phyloP scores from a whole-genome alignment of 2,797 vertebrate species.

The Cynopterus sphinx region DNA sequence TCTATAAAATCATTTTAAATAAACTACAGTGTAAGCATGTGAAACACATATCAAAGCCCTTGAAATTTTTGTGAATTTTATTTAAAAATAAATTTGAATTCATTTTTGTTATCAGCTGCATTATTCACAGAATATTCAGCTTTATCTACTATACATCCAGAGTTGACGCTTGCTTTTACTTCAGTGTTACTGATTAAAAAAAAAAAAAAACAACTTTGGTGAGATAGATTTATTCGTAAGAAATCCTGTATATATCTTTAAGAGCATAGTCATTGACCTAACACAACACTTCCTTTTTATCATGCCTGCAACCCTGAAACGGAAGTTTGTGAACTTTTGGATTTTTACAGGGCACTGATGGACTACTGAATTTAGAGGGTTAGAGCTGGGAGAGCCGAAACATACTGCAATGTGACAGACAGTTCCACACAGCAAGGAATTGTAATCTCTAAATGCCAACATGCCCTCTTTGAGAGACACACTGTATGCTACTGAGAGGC shows the following conservation, averaged over 20 bases:
- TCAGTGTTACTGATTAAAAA: neutral
- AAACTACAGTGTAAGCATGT: neutral
- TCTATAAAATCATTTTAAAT: neutral
- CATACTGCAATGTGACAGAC: neutral
- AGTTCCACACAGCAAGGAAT: neutral
- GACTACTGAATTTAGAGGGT: neutral
- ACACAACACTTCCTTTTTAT: neutral
- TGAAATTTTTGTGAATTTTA: neutral
- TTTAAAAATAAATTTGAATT: slow-evolving; percentile 9
- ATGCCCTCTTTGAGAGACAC: neutral
- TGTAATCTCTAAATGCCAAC: neutral
- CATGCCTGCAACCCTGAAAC: neutral
- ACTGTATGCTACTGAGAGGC: neutral
- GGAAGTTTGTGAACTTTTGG: neutral
- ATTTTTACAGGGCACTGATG: neutral
- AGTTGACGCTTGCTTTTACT: neutral
- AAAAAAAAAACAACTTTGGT: neutral
- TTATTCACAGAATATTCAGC: neutral
- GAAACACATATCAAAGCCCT: neutral
- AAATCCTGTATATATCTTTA: neutral
- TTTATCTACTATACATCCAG: neutral
- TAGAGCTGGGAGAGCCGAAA: neutral
- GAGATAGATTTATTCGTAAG: neutral
- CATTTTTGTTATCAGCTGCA: neutral
- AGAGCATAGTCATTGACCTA: neutral